Evolutionary conservation across 2,113 vertebrate species (phyloP).

Genomic region (Panurus biarmicus): DNA sequence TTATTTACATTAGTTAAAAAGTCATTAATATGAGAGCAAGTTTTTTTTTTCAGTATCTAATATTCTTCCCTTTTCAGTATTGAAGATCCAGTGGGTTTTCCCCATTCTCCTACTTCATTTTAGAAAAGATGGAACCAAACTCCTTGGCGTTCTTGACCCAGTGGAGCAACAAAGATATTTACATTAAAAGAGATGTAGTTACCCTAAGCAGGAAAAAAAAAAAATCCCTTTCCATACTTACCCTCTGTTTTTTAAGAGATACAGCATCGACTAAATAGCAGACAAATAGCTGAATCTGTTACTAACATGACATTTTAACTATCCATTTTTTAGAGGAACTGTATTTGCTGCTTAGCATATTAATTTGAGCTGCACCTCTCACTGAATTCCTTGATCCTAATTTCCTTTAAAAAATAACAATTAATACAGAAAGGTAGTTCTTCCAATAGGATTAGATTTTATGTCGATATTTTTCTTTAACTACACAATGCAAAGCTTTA

Average conservation of each 20-base stretch:
- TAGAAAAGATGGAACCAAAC: background rate
- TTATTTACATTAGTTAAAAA: background rate
- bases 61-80: background rate
- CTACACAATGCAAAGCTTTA: background rate
- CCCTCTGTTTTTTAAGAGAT: background rate
- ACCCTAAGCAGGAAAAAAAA: background rate
- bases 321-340: background rate
- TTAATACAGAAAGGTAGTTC: background rate
- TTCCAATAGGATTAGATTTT: background rate
- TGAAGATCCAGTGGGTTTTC: background rate
- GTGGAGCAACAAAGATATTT: background rate
- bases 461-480: background rate
- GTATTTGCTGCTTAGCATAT: background rate
- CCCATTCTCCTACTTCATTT: background rate
- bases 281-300: background rate
- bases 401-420: background rate
- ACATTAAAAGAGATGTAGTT: background rate
- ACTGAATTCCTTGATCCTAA: background rate
- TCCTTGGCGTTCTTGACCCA: background rate
- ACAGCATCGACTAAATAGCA: background rate
- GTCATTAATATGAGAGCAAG: background rate
- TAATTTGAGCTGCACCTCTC: background rate
- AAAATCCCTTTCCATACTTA: background rate
- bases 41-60: background rate
- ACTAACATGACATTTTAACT: background rate